Base-by-base conservation (phyloP, 2,797 vertebrate species). In the Malacoctenus gilli region DNA sequence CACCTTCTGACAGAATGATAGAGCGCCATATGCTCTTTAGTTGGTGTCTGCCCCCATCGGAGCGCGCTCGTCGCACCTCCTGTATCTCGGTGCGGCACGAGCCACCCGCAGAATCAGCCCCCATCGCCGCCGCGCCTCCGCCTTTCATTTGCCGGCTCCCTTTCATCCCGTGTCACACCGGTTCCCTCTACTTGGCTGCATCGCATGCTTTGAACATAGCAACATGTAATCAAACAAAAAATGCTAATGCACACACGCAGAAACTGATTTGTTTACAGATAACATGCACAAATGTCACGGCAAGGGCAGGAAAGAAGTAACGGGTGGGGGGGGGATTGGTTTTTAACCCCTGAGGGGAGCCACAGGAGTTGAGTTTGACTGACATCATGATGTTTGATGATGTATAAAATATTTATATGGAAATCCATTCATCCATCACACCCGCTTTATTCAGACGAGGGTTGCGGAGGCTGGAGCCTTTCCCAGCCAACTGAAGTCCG, bases 91-190 rank as follows among this genome's bases (percentile, higher is more conserved):
- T 34, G 65, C 56, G 63, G 58, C 76, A 80, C 67, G 23, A 80
- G 42, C 54, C 73, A 8, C 79, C 82, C 71, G 72, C 82, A 77
- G 68, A 78, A 72, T 68, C 72, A 74, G 18, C 59, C 51, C n/a
- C 22, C 68, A 63, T 71, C 65, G 53, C 76, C 34, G 55, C 76
- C 31, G 55, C 77, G 64, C 60, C 68, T 73, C 66, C 77, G 77
- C 34, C 49, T 68, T 71, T 81, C 66, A 73, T 81, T 55, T 67
- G 50, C 40, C 23, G 25, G 6, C 49, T 73, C 38, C 10, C 68
- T 78, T 82, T 85, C 63, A 85, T 84, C 77, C 63, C 68, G 22
- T 53, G 65, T 84, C 74, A 77, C 54, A 44, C 39, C 64, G 54
- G 57, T 68, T 68, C 63, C 59, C 37, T 42, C 51, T 76, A 55